phyloP scores from a whole-genome alignment of 1,140 invertebrate genomes.

The Drosophila seguyi region DNA sequence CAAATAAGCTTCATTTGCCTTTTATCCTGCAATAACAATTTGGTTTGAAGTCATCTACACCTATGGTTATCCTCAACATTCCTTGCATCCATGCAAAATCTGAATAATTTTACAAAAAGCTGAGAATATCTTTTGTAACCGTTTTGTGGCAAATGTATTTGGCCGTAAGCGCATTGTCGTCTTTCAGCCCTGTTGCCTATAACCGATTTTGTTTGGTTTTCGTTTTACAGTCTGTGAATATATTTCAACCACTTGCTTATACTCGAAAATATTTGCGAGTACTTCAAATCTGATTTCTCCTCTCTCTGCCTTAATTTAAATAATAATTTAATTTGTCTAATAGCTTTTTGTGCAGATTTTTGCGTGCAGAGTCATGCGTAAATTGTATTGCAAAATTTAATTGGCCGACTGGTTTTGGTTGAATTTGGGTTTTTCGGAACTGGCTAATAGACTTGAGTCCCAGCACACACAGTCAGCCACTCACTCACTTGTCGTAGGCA shows the following conservation, averaged over 20 bases:
- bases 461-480: constrained; percentile 1
- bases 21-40: neutral
- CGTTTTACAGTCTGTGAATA: constrained; percentile 5
- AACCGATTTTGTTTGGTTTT: constrained; percentile 20
- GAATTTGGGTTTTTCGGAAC: neutral
- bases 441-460: constrained; percentile 25
- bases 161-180: constrained; percentile 26
- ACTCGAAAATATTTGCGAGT: constrained; percentile 7
- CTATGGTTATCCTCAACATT: constrained; percentile 1
- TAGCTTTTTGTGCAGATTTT: constrained; percentile 49
- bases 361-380: constrained; percentile 35
- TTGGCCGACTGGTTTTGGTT: constrained; percentile 49
- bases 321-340: constrained; percentile 64
- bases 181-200: constrained; percentile 8
- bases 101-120: neutral
- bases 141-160: constrained; percentile 21
- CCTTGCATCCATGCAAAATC: neutral
- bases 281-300: constrained; percentile 3
- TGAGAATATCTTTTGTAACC: neutral
- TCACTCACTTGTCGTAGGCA: constrained; percentile 18
- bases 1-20: neutral
- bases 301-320: constrained; percentile 14
- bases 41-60: neutral
- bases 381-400: constrained; percentile 69
- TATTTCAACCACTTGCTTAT: constrained; percentile 12